Percentiles rank a stretch among this genome's conserved stretches.
phyloP scores from a whole-genome alignment of 2,797 vertebrate species.

The Anguilla obscura region DNA sequence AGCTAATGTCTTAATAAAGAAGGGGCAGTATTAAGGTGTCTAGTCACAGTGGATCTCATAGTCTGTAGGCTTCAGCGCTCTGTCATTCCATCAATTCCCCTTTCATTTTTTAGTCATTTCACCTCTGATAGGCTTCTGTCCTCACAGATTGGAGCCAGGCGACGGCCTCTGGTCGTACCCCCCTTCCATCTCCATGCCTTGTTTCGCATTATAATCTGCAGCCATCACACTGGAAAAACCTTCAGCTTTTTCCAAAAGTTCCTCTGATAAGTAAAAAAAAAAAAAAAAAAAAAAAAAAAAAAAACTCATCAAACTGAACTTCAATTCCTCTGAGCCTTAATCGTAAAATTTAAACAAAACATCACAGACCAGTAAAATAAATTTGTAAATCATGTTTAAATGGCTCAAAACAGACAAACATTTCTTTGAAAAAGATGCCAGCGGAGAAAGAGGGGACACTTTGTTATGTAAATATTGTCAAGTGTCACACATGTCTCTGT shows the following conservation, averaged over 20 bases:
- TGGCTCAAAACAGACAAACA: constrained; percentile 28
- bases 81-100: too few relatives aligned
- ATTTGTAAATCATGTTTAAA: constrained; percentile 46
- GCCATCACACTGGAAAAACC: background rate
- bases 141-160: background rate
- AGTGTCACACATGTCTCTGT: constrained; percentile 59
- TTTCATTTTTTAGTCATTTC: background rate
- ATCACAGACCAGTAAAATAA: constrained; percentile 45
- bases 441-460: constrained; percentile 54
- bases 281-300: background rate
- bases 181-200: background rate
- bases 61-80: background rate
- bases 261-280: background rate
- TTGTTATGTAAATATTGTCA: constrained; percentile 69
- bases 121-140: background rate
- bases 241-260: background rate
- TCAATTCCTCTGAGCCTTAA: background rate
- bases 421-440: constrained; percentile 51
- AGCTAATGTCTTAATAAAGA: background rate
- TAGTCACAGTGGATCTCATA: background rate
- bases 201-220: background rate
- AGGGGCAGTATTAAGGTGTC: background rate
- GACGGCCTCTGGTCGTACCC: background rate
- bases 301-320: constrained; percentile 12
- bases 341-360: constrained; percentile 21